Conservation (phyloP, 2,113 vertebrate species). For the Dermatemys mawii region DNA sequence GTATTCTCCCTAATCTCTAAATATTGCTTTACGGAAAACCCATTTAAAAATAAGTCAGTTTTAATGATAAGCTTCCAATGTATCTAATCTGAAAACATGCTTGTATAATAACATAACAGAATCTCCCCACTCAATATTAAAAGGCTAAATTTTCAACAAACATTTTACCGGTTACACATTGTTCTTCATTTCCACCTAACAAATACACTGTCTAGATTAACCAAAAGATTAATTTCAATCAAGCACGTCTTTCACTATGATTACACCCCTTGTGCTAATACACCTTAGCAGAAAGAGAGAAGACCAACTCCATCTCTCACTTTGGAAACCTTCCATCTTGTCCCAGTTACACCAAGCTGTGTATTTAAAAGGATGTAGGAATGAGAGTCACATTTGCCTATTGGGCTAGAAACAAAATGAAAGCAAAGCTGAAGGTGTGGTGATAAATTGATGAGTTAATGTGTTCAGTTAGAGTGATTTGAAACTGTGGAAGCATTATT, state of each 20-base stretch:
- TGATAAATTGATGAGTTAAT: background rate
- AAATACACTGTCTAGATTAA: conserved; percentile 57
- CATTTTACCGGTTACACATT: conserved; percentile 13
- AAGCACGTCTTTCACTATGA: conserved; percentile 42
- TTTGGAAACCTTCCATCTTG: conserved; percentile 31
- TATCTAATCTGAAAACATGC: conserved; percentile 27
- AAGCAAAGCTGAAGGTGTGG: background rate
- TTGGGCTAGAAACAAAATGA: background rate
- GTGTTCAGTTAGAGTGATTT: background rate
- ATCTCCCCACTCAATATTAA: background rate
- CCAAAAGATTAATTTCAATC: conserved; percentile 64
- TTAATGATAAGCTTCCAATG: conserved; percentile 54
- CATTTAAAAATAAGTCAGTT: conserved; percentile 57
- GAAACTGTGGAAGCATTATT: background rate
- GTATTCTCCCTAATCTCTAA: conserved; percentile 45
- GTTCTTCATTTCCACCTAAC: conserved; percentile 57
- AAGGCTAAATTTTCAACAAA: conserved; percentile 49
- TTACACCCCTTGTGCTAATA: conserved; percentile 58
- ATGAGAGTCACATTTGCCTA: background rate
- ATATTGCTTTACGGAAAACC: conserved; percentile 32
- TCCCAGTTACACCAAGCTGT: conserved; percentile 46
- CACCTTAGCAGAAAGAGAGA: conserved; percentile 53
- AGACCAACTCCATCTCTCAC: conserved; percentile 11
- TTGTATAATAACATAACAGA: conserved; percentile 29
- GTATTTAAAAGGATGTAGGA: conserved; percentile 1